Conservation (phyloP, 2,113 vertebrate genomes). For the Xyrauchen texanus region DNA sequence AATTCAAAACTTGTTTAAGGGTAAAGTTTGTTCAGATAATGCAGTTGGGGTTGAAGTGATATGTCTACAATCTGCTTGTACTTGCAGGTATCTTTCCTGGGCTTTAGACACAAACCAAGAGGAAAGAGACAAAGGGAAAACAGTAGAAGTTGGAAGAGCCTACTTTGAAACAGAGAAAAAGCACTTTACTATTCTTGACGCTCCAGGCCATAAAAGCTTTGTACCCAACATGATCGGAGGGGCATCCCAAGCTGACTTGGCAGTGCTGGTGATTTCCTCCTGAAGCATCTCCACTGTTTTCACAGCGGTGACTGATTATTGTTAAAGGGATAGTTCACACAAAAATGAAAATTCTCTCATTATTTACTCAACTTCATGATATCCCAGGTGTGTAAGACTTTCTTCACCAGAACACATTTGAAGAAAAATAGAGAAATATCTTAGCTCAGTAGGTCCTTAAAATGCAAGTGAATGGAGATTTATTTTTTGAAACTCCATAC, state of each 20-base stretch:
- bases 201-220: constrained; percentile 98
- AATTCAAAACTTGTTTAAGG: background rate
- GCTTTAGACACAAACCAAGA: constrained; percentile 99
- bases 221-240: constrained; percentile 99
- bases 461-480: no score
- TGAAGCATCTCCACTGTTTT: no score
- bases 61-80: background rate
- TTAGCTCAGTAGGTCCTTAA: no score
- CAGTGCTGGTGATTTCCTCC: constrained; percentile 87
- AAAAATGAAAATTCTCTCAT: no score
- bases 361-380: no score
- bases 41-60: background rate
- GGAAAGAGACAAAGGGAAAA: constrained; percentile 98
- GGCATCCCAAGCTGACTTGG: constrained; percentile 96
- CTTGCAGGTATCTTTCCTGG: constrained; percentile 94
- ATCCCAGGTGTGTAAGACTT: no score
- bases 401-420: no score
- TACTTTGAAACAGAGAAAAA: constrained; percentile 99
- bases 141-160: constrained; percentile 95
- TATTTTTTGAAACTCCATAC: no score
- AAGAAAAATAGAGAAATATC: no score
- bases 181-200: constrained; percentile 98
- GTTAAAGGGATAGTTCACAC: no score
- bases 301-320: no score
- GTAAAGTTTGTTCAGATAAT: background rate